These are phyloP conservation scores for Hafferia zeledoni DNA, from an alignment of 2,797 vertebrate species.

Conservation along the genomic window DNA sequence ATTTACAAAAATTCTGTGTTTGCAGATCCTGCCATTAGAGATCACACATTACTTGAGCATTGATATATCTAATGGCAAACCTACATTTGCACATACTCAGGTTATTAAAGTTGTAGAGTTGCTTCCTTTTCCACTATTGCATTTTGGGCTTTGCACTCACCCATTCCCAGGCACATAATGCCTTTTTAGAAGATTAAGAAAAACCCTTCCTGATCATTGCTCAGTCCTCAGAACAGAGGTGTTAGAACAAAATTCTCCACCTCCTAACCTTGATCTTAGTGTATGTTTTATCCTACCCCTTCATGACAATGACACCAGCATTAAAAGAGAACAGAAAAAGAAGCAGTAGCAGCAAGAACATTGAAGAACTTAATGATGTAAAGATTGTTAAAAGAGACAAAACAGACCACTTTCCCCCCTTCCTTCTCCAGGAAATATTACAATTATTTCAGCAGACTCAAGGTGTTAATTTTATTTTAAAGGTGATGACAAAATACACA, in stretches of 20 bases:
- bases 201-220: slow-evolving; percentile 52
- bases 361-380: slow-evolving; percentile 55
- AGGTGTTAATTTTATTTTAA: not conserved
- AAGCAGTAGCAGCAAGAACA: slow-evolving; percentile 30
- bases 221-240: slow-evolving; percentile 40
- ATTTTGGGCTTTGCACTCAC: not conserved
- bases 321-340: slow-evolving; percentile 61
- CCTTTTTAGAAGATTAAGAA: slow-evolving; percentile 61
- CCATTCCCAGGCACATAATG: not conserved
- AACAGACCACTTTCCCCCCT: not conserved
- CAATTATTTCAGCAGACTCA: slow-evolving; percentile 51
- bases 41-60: not conserved
- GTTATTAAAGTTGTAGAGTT: not conserved
- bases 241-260: slow-evolving; percentile 58
- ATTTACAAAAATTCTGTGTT: not conserved
- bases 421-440: not conserved
- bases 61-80: not conserved
- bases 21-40: not conserved
- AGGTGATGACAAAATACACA: not conserved
- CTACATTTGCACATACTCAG: not conserved
- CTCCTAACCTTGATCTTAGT: slow-evolving; percentile 44
- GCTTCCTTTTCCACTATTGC: not conserved
- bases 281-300: slow-evolving; percentile 67
- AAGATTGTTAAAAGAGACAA: slow-evolving; percentile 60
- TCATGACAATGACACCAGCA: slow-evolving; percentile 65